phyloP scores from a whole-genome alignment of 2,888 invertebrate species.

The Chorisops tibialis region DNA sequence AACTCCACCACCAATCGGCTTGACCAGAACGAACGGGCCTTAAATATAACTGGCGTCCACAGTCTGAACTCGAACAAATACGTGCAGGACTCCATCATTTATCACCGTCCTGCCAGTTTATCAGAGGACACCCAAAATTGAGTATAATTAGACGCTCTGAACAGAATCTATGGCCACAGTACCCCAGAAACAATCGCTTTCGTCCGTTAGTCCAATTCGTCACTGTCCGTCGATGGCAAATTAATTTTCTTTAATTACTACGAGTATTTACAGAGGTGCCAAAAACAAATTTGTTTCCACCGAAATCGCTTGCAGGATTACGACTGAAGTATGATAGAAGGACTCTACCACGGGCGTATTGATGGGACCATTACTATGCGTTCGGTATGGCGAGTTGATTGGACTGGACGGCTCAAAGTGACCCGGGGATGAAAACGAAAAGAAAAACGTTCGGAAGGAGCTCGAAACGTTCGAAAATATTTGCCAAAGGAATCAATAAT shows the following conservation, averaged over 20 bases:
- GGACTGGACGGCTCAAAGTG: too few species aligned
- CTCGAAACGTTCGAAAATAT: too few species aligned
- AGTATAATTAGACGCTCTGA: slow-evolving; percentile 20
- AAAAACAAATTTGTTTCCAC: slow-evolving; percentile 28
- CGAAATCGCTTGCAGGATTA: neutral
- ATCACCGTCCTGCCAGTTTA: slow-evolving; percentile 20
- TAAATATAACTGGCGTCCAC: neutral
- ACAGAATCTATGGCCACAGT: neutral
- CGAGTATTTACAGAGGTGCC: slow-evolving; percentile 31
- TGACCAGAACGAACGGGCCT: neutral
- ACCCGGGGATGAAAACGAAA: too few species aligned
- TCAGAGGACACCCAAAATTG: slow-evolving; percentile 19
- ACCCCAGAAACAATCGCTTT: slow-evolving; percentile 24
- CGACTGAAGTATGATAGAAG: neutral
- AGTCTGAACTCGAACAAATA: slow-evolving; percentile 13
- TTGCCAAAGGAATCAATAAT: too few species aligned
- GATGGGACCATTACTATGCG: neutral
- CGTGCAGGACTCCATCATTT: slow-evolving; percentile 14
- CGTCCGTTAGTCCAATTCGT: slow-evolving; percentile 27
- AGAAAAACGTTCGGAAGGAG: too few species aligned
- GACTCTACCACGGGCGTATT: too few species aligned
- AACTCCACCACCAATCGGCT: neutral
- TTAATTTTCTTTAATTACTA: slow-evolving; percentile 34
- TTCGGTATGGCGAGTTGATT: neutral
- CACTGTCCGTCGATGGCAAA: slow-evolving; percentile 32